phyloP scores from a whole-genome alignment of 2,888 invertebrate genomes.

The Caradrina kadenii region DNA sequence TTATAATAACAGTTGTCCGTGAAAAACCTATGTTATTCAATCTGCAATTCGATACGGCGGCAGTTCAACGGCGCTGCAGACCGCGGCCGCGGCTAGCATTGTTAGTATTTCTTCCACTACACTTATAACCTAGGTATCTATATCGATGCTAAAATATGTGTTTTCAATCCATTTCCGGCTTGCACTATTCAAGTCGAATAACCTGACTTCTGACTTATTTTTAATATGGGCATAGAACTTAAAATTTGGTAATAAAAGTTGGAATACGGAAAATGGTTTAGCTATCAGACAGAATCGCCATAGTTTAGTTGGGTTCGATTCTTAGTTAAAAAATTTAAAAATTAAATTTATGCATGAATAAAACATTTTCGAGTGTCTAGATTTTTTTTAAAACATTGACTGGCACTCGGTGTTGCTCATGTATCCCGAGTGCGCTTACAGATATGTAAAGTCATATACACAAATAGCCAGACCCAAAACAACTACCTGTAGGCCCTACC shows the following conservation, averaged over 20 bases:
- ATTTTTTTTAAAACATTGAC: no score
- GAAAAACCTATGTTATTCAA: constrained; percentile 61
- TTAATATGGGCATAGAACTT: background rate
- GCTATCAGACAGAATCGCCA: background rate
- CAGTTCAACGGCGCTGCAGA: constrained; percentile 9
- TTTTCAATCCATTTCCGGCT: constrained; percentile 26
- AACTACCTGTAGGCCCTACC: no score
- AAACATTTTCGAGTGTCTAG: no score
- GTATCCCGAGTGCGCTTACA: no score
- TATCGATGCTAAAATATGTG: constrained; percentile 3
- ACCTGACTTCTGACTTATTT: background rate
- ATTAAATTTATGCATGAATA: no score
- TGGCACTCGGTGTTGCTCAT: no score
- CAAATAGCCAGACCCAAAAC: no score
- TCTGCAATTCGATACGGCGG: constrained; percentile 58
- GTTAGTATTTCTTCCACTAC: constrained; percentile 43
- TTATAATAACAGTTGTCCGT: constrained; percentile 56
- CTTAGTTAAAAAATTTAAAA: no score
- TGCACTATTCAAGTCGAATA: background rate
- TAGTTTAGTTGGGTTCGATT: no score
- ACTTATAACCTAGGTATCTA: constrained; percentile 15
- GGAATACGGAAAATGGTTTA: background rate
- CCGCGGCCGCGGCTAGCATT: constrained; percentile 14
- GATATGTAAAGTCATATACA: no score
- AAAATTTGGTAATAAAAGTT: no score